These are phyloP conservation scores for Tetraodon nigroviridis DNA, from an alignment of 2,113 vertebrate species.

Conservation along the genomic window DNA sequence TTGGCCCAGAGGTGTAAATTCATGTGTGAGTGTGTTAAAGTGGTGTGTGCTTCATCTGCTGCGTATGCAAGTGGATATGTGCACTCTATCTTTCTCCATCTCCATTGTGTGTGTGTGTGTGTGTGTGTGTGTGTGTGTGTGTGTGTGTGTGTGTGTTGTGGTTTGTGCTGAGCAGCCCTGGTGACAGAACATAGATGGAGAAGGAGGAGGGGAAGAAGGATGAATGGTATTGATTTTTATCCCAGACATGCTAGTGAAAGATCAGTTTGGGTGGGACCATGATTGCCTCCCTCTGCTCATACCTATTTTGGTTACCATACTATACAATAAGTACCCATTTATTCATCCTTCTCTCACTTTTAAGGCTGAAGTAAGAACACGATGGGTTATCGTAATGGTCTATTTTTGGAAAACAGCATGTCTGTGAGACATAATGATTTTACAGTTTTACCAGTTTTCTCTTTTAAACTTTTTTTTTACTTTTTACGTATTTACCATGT, in stretches of 20 bases:
- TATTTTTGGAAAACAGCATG: constrained; percentile 49
- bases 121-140: constrained; percentile 10
- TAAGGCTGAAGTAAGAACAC: constrained; percentile 53
- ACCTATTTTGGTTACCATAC: constrained; percentile 34
- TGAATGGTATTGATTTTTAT: constrained; percentile 64
- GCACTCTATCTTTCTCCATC: neutral
- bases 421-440: constrained; percentile 35
- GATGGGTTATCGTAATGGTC: constrained; percentile 31
- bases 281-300: constrained; percentile 51
- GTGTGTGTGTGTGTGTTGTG: constrained; percentile 24
- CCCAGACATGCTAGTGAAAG: constrained; percentile 54
- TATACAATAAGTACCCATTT: constrained; percentile 12
- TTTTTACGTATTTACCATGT: constrained; percentile 24
- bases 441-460: constrained; percentile 35
- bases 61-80: constrained; percentile 7
- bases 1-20: constrained; percentile 32
- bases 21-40: constrained; percentile 35
- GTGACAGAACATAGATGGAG: constrained; percentile 40
- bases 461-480: no score
- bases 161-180: constrained; percentile 44
- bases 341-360: constrained; percentile 40
- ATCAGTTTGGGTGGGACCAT: constrained; percentile 65
- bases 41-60: constrained; percentile 28
- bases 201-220: constrained; percentile 17
- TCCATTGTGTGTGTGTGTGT: constrained; percentile 2